Percentiles rank a stretch among this genome's conserved stretches.
phyloP scores from a whole-genome alignment of 1,140 invertebrate species.

The Eueides isabella region DNA sequence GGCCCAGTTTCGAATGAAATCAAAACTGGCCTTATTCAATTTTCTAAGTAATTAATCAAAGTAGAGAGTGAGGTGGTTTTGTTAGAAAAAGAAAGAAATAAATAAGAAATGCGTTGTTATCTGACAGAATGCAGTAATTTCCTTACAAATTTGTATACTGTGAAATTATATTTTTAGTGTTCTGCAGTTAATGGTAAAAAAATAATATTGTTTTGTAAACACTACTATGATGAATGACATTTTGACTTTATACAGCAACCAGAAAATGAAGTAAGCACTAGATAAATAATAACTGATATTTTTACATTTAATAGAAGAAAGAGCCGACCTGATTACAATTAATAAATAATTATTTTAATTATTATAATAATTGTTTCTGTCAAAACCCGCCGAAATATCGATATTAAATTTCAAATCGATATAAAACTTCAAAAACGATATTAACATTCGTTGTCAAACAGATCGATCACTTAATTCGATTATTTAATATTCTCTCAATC shows the following conservation, averaged over 20 bases:
- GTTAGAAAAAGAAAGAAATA: neutral
- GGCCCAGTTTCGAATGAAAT: neutral
- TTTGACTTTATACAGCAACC: too few species aligned
- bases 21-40: slow-evolving; percentile 22
- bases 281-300: too few species aligned
- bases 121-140: neutral
- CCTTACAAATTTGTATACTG: neutral
- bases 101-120: neutral
- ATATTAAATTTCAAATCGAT: too few species aligned
- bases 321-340: too few species aligned
- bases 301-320: too few species aligned
- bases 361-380: too few species aligned
- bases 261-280: too few species aligned
- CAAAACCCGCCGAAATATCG: neutral
- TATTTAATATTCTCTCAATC: slow-evolving; percentile 9
- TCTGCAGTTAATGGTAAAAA: too few species aligned
- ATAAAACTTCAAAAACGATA: too few species aligned
- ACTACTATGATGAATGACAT: too few species aligned
- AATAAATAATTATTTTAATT: too few species aligned
- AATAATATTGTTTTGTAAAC: too few species aligned
- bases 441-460: neutral
- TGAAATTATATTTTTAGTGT: neutral
- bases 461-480: slow-evolving; percentile 10
- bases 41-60: slow-evolving; percentile 18
- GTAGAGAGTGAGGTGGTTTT: slow-evolving; percentile 23